Percentiles rank a stretch among this genome's conserved stretches.
Conservation (phyloP, 2,797 vertebrate genomes). For the Melopsittacus undulatus region DNA sequence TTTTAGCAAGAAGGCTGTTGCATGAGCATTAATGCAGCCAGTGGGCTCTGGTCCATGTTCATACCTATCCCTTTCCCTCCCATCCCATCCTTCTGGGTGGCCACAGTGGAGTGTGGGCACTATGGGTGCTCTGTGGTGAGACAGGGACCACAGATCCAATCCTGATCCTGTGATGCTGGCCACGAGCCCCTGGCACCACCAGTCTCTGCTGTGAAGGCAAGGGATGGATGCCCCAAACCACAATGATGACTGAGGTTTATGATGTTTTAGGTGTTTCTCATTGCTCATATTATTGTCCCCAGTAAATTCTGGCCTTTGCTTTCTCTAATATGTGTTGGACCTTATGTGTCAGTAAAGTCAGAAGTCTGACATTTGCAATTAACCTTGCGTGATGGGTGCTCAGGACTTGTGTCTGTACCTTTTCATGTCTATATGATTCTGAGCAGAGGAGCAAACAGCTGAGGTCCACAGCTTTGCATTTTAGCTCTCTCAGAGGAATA, state of each 20-base stretch:
- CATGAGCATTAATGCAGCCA: neutral
- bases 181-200: neutral
- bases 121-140: neutral
- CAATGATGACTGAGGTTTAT: neutral
- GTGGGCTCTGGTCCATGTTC: neutral
- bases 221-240: neutral
- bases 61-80: neutral
- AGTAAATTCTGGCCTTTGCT: neutral
- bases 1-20: neutral
- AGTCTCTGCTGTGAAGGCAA: neutral
- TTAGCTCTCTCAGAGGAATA: neutral
- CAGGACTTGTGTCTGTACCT: accelerated
- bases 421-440: neutral
- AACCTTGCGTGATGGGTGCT: neutral
- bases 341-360: neutral
- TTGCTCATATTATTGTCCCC: neutral
- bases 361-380: neutral
- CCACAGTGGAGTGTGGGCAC: neutral
- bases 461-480: neutral
- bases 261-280: neutral
- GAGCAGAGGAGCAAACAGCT: neutral
- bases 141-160: neutral
- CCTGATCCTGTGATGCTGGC: neutral
- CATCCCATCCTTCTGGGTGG: neutral
- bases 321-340: slow-evolving; percentile 9